A percentile compares a stretch with the other conserved stretches of the same genome.
Conservation (phyloP, 1,140 invertebrate species). For the Homalodisca vitripennis region DNA sequence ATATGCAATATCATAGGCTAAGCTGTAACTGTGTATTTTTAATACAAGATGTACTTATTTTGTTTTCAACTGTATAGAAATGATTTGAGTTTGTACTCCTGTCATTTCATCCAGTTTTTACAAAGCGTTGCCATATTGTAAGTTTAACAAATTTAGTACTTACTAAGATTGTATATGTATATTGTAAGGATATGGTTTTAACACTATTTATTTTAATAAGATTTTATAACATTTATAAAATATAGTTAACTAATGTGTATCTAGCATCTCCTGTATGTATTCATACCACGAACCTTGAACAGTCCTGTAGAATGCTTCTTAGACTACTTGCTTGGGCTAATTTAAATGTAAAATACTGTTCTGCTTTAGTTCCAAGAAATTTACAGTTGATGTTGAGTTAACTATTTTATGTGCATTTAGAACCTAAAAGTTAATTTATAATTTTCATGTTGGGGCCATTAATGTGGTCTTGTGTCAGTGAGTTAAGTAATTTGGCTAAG, state of each 20-base stretch:
- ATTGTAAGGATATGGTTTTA: background rate
- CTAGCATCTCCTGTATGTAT: too few species aligned
- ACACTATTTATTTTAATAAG: background rate
- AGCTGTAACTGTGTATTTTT: background rate
- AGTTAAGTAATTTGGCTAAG: too few species aligned
- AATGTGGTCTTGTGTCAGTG: too few species aligned
- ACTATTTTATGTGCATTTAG: too few species aligned
- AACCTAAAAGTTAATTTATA: too few species aligned
- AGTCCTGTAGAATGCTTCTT: background rate
- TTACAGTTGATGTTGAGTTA: background rate
- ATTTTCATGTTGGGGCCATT: too few species aligned
- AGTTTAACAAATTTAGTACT: background rate
- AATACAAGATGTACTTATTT: background rate
- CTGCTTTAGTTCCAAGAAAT: background rate
- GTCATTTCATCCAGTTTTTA: too few species aligned
- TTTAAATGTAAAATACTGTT: background rate
- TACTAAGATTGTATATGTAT: background rate
- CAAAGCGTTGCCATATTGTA: background rate
- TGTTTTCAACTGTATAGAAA: background rate
- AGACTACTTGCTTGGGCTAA: background rate
- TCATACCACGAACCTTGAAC: background rate
- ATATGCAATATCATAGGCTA: background rate
- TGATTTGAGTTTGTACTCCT: background rate
- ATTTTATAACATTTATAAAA: background rate
- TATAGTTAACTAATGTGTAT: too few species aligned